Evolutionary conservation across 2,113 vertebrate species (phyloP), one percentile per base, ranked within the genome.

Genomic region (Hypocryptadius cinnamomeus): DNA sequence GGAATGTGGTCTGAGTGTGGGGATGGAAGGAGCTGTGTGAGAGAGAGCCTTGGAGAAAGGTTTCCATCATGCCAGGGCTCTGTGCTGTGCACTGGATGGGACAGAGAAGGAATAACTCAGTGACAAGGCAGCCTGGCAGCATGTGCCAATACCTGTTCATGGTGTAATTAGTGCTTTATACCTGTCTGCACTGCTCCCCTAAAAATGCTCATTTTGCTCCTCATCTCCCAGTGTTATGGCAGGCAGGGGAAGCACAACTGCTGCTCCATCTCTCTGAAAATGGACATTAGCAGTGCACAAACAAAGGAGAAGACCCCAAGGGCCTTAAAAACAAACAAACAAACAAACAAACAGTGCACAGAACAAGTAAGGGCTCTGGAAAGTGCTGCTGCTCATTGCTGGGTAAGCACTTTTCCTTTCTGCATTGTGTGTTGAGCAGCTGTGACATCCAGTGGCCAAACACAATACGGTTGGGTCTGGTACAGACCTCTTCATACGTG

Each of bases 401-500:
- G 90, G 47, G 39, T 42, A 33, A 54, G 79, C 84, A 37, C 74
- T 56, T 95, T 65, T 60, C 82, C 93, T 44, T 85, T 72, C 92
- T 91, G 71, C 73, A 60, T 85, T 78, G 87, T 79, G 68, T 6
- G 19, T 60, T 96, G 94, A 91, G 47, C 82, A 39, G 94, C 93
- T 96, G 61, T 95, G 96, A 97, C 97, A 97, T 90, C 97, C 89
- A 97, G 97, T 93, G 97, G 96, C 68, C 94, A 95, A 92, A 94
- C 59, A 90, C 94, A 96, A 95, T 68, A 93, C n/a, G 0, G 19
- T 68, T 94, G 95, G 93, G 87, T 30, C 61, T 59, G 72, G 63
- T 57, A n/a, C 31, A 37, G 89, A 91, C 51, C 74, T 51, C 82
- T 63, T 85, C 81, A 11, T 20, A 44, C 20, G 4, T 5, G 56